Evolutionary conservation across 2,888 invertebrate genomes (phyloP), one percentile per base, ranked within the genome.

Genomic region (Tenthredo livida): DNA sequence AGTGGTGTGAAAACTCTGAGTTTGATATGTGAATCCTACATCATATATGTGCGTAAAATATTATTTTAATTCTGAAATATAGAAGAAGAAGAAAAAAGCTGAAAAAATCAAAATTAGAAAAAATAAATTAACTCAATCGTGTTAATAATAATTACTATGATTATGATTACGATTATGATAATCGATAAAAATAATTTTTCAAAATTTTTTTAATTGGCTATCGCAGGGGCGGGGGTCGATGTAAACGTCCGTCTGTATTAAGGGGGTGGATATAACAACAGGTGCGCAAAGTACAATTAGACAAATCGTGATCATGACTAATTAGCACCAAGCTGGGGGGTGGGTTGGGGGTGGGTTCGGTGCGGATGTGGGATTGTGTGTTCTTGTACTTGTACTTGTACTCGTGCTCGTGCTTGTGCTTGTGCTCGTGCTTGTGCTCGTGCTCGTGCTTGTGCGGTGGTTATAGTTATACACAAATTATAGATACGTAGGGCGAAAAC

Each of bases 391-490:
- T 33, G 15, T 67, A 17, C 33, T 7, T 67, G 67, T 25, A 6
- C 25, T 17, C 29, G 29, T 61, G 10, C 17, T 15, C 5, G 43
- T 43, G 43, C 43, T 43, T 43, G 43, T 43, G 43, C 43, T 37
- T 37, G 37, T 15, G 29, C 1, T 40, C 4, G 40, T 40, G 40
- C 40, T 9, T 40, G 70, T 37, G 40, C 70, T 33, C 4, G 33
- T 5, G 29, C 10, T 43, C 10, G 40, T 43, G 40, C 40, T 43
- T 43, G 72, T 37, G 40, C 72, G n/a, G 37, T 6, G 21, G 1
- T 40, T 72, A 72, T 87, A 89, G 85, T 47, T 47, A 47, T 47
- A 47, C 0, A 47, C 3, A 47, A 12, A 47, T 47, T 47, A 15
- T 3, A 47, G 15, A 47, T 12, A 47, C 47, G 12, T 47, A 12